Base-by-base conservation (phyloP, 1,140 invertebrate genomes). In the Harpegnathos saltator region DNA sequence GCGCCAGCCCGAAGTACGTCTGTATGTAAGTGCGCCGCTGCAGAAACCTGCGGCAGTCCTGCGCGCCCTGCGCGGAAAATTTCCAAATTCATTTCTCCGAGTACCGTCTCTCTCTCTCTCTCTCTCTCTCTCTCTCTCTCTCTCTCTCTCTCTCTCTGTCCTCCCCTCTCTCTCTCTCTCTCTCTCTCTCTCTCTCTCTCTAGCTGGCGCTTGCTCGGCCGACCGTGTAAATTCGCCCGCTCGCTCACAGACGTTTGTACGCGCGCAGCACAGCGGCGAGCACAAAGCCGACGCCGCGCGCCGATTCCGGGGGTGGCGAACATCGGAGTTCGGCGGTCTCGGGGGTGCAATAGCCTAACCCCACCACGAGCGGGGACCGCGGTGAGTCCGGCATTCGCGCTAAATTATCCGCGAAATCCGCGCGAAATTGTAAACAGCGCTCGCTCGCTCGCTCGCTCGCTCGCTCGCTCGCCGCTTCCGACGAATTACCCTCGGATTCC, bases 1-100 rank as follows among this genome's bases (percentile, higher is more conserved):
- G 26, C 72, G 19, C 50, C 58, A 58, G 68, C 19, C 44, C 38
- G 48, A 65, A 83, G 68, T 71, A 44, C 24, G 33, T 50, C 24
- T 54, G 48, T 72, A 48, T n/a, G 11, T 74, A 19, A 44, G 73
- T 54, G 29, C 19, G 44, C 15, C 3, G 9, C 17, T 78, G 29
- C 29, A 5, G 29, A 33, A 33, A n/a, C 22, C 19, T 62, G 24
- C 17, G 63, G 38, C 17, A 50, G 72, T n/a, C 50, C 33, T 48
- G 48, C 9, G 29, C 48, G 33, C 11, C n/a, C n/a, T n/a, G 11
- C 26, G 52, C 19, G 50, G 44, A 56, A 66, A 85, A 85, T 88
- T 86, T 81, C 71, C 33, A 66, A 84, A 86, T 86, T 88, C 71
- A 66, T 85, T 85, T 83, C 77, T 78, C 56, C 48, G n/a, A 50